phyloP scores from a whole-genome alignment of 2,888 invertebrate genomes.

The Bellardia pandia region DNA sequence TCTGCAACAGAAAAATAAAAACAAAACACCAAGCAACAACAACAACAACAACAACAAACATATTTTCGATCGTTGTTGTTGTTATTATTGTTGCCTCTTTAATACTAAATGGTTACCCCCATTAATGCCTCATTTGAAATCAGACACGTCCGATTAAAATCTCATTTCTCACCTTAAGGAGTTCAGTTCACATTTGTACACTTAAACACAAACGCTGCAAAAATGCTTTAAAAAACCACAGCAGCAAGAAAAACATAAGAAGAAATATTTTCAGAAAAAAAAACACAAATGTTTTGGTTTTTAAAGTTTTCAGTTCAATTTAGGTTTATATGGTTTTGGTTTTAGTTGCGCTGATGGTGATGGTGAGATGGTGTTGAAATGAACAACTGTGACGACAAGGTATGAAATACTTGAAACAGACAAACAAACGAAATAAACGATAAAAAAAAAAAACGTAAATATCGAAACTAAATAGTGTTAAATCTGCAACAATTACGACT shows the following conservation, averaged over 20 bases:
- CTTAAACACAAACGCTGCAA: slow-evolving; percentile 38
- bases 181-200: slow-evolving; percentile 62
- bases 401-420: slow-evolving; percentile 39
- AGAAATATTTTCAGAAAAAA: not conserved
- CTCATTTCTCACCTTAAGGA: slow-evolving; percentile 84
- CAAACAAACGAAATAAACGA: slow-evolving; percentile 5
- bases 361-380: slow-evolving; percentile 61
- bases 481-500: slow-evolving; percentile 63
- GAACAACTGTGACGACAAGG: slow-evolving; percentile 70
- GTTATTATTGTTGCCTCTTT: slow-evolving; percentile 54
- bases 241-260: not conserved
- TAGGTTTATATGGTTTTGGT: slow-evolving; percentile 11
- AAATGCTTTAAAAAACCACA: slow-evolving; percentile 16
- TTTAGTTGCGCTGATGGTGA: slow-evolving; percentile 20
- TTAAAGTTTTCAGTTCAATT: slow-evolving; percentile 51
- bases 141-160: slow-evolving; percentile 85
- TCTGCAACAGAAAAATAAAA: slow-evolving; percentile 37
- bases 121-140: slow-evolving; percentile 84
- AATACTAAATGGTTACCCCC: slow-evolving; percentile 82
- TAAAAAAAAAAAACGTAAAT: slow-evolving; percentile 10
- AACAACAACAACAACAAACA: slow-evolving; percentile 47
- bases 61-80: not conserved
- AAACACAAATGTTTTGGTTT: slow-evolving; percentile 44
- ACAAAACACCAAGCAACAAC: not conserved
- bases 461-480: slow-evolving; percentile 55